phyloP scores from a whole-genome alignment of 2,113 vertebrate genomes.

The Seriola aureovittata region DNA sequence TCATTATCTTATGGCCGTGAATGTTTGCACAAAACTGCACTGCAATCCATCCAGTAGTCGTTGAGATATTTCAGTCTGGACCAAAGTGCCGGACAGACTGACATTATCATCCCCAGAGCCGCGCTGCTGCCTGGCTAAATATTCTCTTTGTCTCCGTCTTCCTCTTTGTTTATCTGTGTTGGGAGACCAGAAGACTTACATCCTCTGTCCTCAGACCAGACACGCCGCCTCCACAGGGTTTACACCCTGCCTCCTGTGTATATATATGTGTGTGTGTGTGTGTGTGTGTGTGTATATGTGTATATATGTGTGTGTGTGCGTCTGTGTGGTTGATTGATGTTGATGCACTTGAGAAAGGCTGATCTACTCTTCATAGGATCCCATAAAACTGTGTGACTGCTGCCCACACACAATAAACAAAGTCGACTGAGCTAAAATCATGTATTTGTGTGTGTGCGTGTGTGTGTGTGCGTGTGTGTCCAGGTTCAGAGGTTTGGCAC shows the following conservation, averaged over 20 bases:
- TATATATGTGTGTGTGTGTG: constrained; percentile 26
- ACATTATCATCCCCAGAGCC: neutral
- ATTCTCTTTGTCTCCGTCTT: neutral
- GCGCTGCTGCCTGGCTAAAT: neutral
- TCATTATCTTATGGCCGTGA: neutral
- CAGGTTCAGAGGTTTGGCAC: constrained; percentile 98
- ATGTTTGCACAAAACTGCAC: neutral
- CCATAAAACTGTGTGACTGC: constrained; percentile 50
- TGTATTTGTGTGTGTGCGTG: constrained; percentile 46
- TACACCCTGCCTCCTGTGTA: neutral
- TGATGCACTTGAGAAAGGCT: constrained; percentile 60
- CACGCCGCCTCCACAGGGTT: constrained; percentile 35
- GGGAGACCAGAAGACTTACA: constrained; percentile 32
- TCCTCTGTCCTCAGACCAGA: constrained; percentile 44
- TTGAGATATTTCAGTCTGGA: constrained; percentile 6
- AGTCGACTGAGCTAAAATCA: constrained; percentile 19
- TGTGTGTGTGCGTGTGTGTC: constrained; percentile 42
- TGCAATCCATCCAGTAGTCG: neutral
- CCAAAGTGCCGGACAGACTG: neutral
- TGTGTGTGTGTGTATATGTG: neutral
- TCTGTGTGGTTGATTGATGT: constrained; percentile 49
- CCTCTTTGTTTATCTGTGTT: constrained; percentile 27
- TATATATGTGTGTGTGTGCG: no score
- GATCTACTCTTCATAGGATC: constrained; percentile 58
- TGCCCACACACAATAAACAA: constrained; percentile 49